Base-by-base conservation (phyloP, 2,888 invertebrate genomes). In the Unio pictorum region DNA sequence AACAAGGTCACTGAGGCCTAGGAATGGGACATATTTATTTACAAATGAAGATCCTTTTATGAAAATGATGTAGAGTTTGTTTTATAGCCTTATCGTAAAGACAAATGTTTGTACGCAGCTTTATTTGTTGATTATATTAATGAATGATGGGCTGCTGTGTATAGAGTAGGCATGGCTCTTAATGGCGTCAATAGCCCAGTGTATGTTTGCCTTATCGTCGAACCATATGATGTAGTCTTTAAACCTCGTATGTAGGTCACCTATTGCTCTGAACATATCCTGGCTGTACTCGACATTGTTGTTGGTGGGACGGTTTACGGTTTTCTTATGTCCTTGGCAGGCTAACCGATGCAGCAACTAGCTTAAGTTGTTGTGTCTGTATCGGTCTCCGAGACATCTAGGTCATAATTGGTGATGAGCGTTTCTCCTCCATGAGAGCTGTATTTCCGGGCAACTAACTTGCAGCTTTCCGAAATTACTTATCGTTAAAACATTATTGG, bases 261-360 rank as follows among this genome's bases (percentile, higher is more conserved):
- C 18, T 15, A 63, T 23, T 45, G 7, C 60, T 55, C 30, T 23
- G 60, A 64, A 70, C 20, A 73, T 55, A n/a, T 67, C 34, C 30
- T 26, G 45, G 54, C 58, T 30, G 55, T 72, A 67, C 8, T 65
- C 64, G 8, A 17, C 54, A 61, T 73, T 64, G 61, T 65, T 67
- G 54, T 70, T 64, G 17, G 59, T 66, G 20, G 69, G 73, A 65
- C 73, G 66, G 26, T 70, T 71, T 23, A 73, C n/a, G 4, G 73
- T 71, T 56, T 69, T 69, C 26, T 61, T 69, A 26, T 54, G 26
- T 18, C n/a, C 60, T 17, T 63, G 61, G 34, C 59, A 61, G 63
- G 55, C n/a, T 57, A 45, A 74, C 55, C 15, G 74, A 68, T 20
- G 64, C 66, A 28, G 71, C 74, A 6, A 71, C 64, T 18, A 71